These are phyloP conservation scores for Phenacoccus solenopsis DNA, from an alignment of 1,140 invertebrate species.

Conservation along the genomic window DNA sequence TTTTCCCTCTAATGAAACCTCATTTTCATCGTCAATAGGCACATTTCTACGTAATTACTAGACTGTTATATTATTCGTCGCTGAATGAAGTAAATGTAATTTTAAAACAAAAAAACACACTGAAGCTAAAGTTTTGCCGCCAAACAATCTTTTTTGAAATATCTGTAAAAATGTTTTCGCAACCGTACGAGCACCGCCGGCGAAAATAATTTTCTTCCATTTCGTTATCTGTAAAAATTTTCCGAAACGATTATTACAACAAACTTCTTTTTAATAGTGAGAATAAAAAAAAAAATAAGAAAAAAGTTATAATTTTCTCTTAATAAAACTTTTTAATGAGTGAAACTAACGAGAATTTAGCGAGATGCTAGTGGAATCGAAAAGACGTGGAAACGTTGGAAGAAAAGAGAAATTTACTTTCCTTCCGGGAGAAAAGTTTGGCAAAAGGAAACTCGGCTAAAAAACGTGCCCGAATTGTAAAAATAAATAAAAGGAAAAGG, in stretches of 20 bases:
- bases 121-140: background rate
- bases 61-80: no score
- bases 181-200: background rate
- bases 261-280: conserved; percentile 3
- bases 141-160: background rate
- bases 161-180: background rate
- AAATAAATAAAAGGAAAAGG: background rate
- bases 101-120: no score
- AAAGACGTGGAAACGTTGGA: background rate
- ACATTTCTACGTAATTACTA: no score
- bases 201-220: conserved; percentile 2
- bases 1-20: no score
- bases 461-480: conserved; percentile 1
- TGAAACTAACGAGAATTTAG: conserved; percentile 2
- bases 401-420: conserved; percentile 3
- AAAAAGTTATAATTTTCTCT: background rate
- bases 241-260: background rate
- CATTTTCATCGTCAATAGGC: no score
- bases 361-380: background rate
- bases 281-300: background rate
- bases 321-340: conserved; percentile 3
- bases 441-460: background rate
- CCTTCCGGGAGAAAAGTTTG: conserved; percentile 1
- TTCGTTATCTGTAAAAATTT: background rate
- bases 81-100: no score